Conservation (phyloP, 2,113 vertebrate species). For the Formicarius rufipectus region DNA sequence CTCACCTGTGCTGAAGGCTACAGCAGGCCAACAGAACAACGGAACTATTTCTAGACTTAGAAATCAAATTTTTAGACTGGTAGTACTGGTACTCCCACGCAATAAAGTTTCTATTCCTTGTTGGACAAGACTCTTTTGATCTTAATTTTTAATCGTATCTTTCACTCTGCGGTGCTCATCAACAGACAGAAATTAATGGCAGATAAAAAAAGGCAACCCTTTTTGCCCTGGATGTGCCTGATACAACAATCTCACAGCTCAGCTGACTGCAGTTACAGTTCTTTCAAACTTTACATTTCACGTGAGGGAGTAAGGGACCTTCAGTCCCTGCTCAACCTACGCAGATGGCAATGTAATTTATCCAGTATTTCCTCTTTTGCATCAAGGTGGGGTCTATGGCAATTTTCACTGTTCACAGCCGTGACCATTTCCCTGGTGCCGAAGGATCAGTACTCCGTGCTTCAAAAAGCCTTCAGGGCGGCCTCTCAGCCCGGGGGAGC, state of each 20-base stretch:
- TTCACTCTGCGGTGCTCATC: background rate
- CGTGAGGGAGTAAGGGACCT: accelerated
- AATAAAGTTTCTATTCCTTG: background rate
- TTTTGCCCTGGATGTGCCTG: background rate
- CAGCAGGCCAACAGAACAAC: background rate
- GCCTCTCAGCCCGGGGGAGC: accelerated
- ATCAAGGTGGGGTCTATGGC: accelerated
- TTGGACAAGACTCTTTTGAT: background rate
- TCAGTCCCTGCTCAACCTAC: background rate
- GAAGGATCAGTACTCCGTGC: background rate
- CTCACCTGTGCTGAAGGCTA: background rate
- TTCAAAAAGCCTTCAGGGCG: too few species aligned
- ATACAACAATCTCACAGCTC: background rate
- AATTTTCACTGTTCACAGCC: background rate
- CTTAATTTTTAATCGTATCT: background rate
- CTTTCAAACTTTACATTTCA: background rate
- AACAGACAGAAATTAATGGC: background rate
- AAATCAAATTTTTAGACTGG: background rate
- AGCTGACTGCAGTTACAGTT: background rate
- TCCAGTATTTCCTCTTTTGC: background rate
- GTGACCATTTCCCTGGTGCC: background rate
- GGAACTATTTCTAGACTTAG: background rate
- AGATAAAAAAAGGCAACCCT: background rate
- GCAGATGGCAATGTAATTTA: background rate
- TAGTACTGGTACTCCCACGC: background rate